These are phyloP conservation scores for Drosophila subsilvestris DNA, from an alignment of 2,888 invertebrate genomes.

Conservation along the genomic window DNA sequence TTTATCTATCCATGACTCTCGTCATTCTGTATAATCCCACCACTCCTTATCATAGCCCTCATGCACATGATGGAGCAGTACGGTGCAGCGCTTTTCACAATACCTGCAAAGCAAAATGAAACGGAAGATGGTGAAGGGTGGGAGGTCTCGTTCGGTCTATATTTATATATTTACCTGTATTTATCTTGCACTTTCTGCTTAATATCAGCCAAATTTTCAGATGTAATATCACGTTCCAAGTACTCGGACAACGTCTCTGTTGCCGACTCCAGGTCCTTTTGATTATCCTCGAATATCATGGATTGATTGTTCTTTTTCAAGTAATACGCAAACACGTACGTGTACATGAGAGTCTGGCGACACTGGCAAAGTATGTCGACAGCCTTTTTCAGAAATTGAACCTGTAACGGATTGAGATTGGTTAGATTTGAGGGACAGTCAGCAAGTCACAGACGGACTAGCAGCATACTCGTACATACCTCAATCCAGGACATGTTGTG, in stretches of 20 bases:
- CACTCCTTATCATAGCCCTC: conserved; percentile 99
- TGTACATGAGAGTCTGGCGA: conserved; percentile 99
- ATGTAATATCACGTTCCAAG: conserved; percentile 98
- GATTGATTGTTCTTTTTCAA: conserved; percentile 99
- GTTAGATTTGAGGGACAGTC: no score
- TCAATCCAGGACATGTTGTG: conserved; percentile 99
- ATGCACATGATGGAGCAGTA: conserved; percentile 97
- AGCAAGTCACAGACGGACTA: no score
- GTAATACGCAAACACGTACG: conserved; percentile 99
- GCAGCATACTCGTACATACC: conserved; percentile 84
- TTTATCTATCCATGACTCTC: conserved; percentile 79
- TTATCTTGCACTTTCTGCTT: conserved; percentile 99
- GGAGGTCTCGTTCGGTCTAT: no score
- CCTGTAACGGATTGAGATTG: no score
- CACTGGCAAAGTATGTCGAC: conserved; percentile 98
- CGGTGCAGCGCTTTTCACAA: conserved; percentile 98
- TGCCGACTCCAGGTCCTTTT: conserved; percentile 98
- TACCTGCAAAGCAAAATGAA: conserved; percentile 88
- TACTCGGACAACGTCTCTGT: conserved; percentile 99
- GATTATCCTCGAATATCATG: conserved; percentile 99
- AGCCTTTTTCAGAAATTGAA: conserved; percentile 98
- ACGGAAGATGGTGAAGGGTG: background rate
- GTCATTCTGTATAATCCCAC: conserved; percentile 97
- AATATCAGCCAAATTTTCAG: conserved; percentile 97
- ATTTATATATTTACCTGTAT: conserved; percentile 88